Conservation (phyloP, 2,113 vertebrate species). For the Glaucidium brasilianum region DNA sequence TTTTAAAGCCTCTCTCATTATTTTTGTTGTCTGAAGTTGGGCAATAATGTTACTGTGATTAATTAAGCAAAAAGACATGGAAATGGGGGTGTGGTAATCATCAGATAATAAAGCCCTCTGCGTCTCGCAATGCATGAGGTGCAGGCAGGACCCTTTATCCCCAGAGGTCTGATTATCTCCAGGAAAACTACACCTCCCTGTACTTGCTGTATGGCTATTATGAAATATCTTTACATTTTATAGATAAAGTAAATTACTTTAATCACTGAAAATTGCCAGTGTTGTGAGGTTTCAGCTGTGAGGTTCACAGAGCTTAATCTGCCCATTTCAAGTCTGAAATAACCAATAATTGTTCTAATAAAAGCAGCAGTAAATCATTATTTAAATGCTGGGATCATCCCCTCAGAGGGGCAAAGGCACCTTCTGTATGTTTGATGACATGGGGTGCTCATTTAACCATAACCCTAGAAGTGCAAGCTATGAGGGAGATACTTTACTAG, state of each 20-base stretch:
- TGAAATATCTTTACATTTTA: constrained; percentile 67
- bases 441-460: constrained; percentile 31
- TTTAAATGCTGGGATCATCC: constrained; percentile 66
- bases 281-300: constrained; percentile 56
- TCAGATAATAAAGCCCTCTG: constrained; percentile 80
- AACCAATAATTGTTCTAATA: constrained; percentile 76
- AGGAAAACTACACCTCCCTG: constrained; percentile 71
- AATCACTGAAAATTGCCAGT: constrained; percentile 55
- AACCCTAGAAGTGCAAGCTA: constrained; percentile 20
- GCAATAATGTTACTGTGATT: constrained; percentile 80
- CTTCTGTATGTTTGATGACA: constrained; percentile 55
- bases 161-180: constrained; percentile 78
- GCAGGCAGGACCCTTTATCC: constrained; percentile 68
- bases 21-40: constrained; percentile 83
- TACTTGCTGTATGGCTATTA: constrained; percentile 65
- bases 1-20: constrained; percentile 79
- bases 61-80: constrained; percentile 81
- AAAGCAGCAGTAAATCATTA: constrained; percentile 70
- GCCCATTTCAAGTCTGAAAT: constrained; percentile 69
- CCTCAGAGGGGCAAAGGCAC: constrained; percentile 57
- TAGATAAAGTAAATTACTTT: constrained; percentile 67
- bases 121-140: constrained; percentile 66
- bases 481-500: constrained; percentile 26
- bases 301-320: constrained; percentile 54
- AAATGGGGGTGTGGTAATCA: constrained; percentile 75